Evolutionary conservation across 2,797 vertebrate species (phyloP).

Genomic region (Spinus pinus): DNA sequence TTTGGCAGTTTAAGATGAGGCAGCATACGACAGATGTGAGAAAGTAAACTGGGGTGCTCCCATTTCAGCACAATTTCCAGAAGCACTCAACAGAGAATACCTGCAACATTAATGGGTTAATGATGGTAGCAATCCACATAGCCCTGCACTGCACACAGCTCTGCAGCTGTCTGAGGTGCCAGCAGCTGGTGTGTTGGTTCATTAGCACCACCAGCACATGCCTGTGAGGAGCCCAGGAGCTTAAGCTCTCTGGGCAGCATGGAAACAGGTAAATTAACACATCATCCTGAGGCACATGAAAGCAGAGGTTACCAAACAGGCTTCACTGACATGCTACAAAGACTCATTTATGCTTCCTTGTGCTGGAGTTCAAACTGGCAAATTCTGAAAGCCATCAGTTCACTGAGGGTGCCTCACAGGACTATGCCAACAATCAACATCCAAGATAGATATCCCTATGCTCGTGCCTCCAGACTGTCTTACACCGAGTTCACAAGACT

Average conservation of each 20-base stretch:
- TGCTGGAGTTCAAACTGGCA: neutral
- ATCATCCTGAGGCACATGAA: neutral
- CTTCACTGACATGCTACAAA: neutral
- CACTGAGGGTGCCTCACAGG: neutral
- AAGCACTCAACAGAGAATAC: conserved; percentile 81
- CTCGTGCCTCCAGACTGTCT: neutral
- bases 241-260: neutral
- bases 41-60: conserved; percentile 79
- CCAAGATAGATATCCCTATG: neutral
- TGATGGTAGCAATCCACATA: conserved; percentile 72
- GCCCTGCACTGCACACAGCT: conserved; percentile 70
- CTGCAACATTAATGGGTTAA: conserved; percentile 83
- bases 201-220: conserved; percentile 8
- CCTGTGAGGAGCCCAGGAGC: conserved; percentile 12
- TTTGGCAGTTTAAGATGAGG: conserved; percentile 81
- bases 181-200: neutral
- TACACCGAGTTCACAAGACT: accelerated
- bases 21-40: conserved; percentile 72
- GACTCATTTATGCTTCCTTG: neutral
- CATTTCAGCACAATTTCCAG: conserved; percentile 79
- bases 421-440: neutral
- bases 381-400: neutral
- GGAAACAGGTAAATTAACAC: neutral
- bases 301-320: conserved; percentile 2
- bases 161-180: conserved; percentile 45